Evolutionary conservation across 1,140 invertebrate species (phyloP).

Genomic region (Homarus americanus): DNA sequence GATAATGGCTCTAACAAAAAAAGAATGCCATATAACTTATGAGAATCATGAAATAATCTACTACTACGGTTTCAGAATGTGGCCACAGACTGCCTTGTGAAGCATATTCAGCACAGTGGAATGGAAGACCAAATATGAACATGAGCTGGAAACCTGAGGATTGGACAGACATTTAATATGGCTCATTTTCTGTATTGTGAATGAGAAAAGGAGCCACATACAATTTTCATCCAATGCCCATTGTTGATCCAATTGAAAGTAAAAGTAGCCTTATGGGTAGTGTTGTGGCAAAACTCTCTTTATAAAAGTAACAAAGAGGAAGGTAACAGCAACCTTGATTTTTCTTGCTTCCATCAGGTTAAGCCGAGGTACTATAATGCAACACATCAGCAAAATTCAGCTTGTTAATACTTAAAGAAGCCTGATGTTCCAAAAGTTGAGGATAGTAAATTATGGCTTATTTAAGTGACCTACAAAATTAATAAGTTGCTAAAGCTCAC

Average conservation of each 20-base stretch:
- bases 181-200: slow-evolving; percentile 27
- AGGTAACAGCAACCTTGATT: slow-evolving; percentile 26
- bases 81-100: slow-evolving; percentile 22
- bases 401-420: background rate
- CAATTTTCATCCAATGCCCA: slow-evolving; percentile 22
- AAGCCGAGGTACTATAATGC: slow-evolving; percentile 44
- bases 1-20: background rate
- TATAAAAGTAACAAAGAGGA: slow-evolving; percentile 54
- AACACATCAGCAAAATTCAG: slow-evolving; percentile 34
- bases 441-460: slow-evolving; percentile 23
- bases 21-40: slow-evolving; percentile 18
- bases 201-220: slow-evolving; percentile 22
- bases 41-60: slow-evolving; percentile 21
- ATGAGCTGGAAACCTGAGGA: slow-evolving; percentile 46
- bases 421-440: slow-evolving; percentile 1
- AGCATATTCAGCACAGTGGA: slow-evolving; percentile 10
- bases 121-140: slow-evolving; percentile 65
- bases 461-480: background rate
- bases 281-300: slow-evolving; percentile 48
- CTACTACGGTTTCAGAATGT: background rate
- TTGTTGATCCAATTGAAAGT: slow-evolving; percentile 29
- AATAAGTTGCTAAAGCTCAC: slow-evolving; percentile 22
- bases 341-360: slow-evolving; percentile 45
- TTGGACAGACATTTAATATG: slow-evolving; percentile 13
- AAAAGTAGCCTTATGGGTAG: slow-evolving; percentile 15